These are phyloP conservation scores for Gorsachius goisagi DNA, from an alignment of 2,113 vertebrate species.

Conservation along the genomic window DNA sequence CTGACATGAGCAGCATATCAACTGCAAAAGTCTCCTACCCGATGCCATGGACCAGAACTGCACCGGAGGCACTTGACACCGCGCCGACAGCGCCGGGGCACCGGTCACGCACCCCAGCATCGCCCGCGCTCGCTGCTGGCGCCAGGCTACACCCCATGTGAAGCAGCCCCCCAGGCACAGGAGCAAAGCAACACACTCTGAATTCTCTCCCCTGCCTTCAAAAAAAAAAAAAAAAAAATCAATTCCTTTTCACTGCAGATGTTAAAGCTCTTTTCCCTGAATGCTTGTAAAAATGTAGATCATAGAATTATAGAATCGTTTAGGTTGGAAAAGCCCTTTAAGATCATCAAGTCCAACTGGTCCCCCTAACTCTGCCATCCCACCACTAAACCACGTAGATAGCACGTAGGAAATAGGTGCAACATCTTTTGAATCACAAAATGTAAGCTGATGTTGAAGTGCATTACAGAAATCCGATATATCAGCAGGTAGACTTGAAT, in stretches of 20 bases:
- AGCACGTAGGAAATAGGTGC: fast-evolving
- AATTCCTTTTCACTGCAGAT: not conserved
- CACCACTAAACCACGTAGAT: no score
- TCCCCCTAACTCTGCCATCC: no score
- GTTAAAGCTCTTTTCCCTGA: not conserved
- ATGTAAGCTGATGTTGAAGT: not conserved
- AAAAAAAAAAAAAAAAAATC: not conserved
- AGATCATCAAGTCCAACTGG: no score
- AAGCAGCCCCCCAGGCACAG: not conserved
- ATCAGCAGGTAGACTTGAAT: not conserved
- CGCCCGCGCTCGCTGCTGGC: fast-evolving
- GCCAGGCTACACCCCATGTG: not conserved
- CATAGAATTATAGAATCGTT: no score
- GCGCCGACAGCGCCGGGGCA: not conserved
- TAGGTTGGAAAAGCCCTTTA: no score
- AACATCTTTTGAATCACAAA: not conserved
- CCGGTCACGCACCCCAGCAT: not conserved
- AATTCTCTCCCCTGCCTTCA: not conserved
- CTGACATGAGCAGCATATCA: not conserved
- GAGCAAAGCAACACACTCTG: not conserved
- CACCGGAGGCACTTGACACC: not conserved
- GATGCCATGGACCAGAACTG: not conserved
- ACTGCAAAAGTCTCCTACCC: not conserved
- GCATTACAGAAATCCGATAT: not conserved
- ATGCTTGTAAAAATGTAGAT: not conserved